These are phyloP conservation scores for Heliconius ethilla DNA, from an alignment of 2,888 invertebrate genomes.

Conservation along the genomic window DNA sequence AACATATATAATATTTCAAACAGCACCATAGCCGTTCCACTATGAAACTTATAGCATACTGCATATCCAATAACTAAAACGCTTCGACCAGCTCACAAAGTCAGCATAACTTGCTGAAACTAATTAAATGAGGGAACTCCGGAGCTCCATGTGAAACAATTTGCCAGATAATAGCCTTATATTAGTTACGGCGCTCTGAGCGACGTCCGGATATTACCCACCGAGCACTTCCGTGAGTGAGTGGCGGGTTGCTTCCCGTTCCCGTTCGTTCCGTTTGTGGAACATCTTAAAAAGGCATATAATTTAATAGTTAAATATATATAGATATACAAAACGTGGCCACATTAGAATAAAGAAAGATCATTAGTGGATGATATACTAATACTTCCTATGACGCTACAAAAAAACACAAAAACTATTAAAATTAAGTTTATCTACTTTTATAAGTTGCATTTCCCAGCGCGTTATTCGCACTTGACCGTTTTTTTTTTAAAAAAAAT, in stretches of 20 bases:
- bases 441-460: too few relatives aligned
- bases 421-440: too few relatives aligned
- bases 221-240: slow-evolving; percentile 45
- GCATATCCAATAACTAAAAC: slow-evolving; percentile 16
- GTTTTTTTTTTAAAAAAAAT: too few relatives aligned
- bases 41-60: slow-evolving; percentile 4
- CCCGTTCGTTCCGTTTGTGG: background rate
- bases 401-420: too few relatives aligned
- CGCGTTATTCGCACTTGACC: too few relatives aligned
- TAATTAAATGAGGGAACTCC: slow-evolving; percentile 22
- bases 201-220: slow-evolving; percentile 64
- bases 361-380: too few relatives aligned
- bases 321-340: too few relatives aligned
- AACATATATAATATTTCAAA: background rate
- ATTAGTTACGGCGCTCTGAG: slow-evolving; percentile 55
- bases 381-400: too few relatives aligned
- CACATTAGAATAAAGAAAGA: too few relatives aligned
- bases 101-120: slow-evolving; percentile 26
- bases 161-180: slow-evolving; percentile 48
- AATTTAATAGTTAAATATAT: too few relatives aligned
- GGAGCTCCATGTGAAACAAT: slow-evolving; percentile 37
- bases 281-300: background rate
- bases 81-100: slow-evolving; percentile 22
- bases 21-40: background rate
- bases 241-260: background rate